Evolutionary conservation across 2,113 vertebrate genomes (phyloP).

Genomic region (Ramphastos sulfuratus): DNA sequence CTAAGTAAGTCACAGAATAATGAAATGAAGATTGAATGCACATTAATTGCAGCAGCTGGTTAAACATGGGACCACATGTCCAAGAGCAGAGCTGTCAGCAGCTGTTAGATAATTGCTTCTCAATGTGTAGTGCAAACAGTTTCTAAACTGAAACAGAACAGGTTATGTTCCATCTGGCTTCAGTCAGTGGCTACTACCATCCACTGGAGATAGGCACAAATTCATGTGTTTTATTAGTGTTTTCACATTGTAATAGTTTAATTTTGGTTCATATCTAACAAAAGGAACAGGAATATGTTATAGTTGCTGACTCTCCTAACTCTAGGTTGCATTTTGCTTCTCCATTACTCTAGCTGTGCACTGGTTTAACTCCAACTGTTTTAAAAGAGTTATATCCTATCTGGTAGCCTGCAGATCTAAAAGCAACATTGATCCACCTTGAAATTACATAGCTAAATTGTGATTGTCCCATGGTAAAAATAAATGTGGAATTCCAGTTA

Average conservation of each 20-base stretch:
- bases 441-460: neutral
- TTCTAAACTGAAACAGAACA: conserved; percentile 2
- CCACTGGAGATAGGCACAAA: neutral
- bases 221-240: neutral
- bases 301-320: neutral
- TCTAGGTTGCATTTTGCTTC: neutral
- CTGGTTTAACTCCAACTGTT: neutral
- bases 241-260: neutral
- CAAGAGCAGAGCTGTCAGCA: conserved; percentile 40
- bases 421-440: neutral
- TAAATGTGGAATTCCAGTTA: neutral
- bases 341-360: neutral
- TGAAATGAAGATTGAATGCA: neutral
- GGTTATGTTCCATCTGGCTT: conserved; percentile 5
- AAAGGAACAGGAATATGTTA: neutral
- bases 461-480: neutral
- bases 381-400: neutral
- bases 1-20: neutral
- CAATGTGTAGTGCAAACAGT: neutral
- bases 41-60: conserved; percentile 30
- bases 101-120: conserved; percentile 62
- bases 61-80: neutral
- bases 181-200: neutral
- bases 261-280: neutral
- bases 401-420: neutral